A percentile compares a stretch with the other conserved stretches of the same genome.
Evolutionary conservation across 1,140 invertebrate genomes (phyloP).

Genomic region (Ceratosolen fusciceps): DNA sequence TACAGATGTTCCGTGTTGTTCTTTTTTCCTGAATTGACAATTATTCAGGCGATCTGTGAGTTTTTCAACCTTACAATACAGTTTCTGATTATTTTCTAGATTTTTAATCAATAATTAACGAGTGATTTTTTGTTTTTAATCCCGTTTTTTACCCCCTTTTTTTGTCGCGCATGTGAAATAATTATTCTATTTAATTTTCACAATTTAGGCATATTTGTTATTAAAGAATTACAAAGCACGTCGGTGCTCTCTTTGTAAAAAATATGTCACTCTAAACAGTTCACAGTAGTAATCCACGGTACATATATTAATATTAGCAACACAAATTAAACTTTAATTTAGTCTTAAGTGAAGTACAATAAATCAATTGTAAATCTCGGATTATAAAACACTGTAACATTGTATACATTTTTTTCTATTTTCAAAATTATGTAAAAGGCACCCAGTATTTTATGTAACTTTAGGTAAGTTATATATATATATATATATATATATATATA

Average conservation of each 20-base stretch:
- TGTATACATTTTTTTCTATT: conserved; percentile 25
- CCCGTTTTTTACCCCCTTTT: conserved; percentile 4
- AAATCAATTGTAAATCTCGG: conserved; percentile 26
- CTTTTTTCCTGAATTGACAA: conserved; percentile 32
- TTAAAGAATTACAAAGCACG: not conserved
- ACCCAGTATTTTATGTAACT: conserved; percentile 27
- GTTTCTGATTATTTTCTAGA: conserved; percentile 43
- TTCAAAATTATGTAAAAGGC: conserved; percentile 27
- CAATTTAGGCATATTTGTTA: conserved; percentile 1
- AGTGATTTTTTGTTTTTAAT: conserved; percentile 6
- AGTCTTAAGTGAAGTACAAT: conserved; percentile 26
- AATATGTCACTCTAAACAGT: conserved; percentile 7
- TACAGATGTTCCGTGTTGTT: conserved; percentile 36
- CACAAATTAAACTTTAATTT: conserved; percentile 18
- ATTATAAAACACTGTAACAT: not conserved
- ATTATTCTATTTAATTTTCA: not conserved
- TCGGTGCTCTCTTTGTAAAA: conserved; percentile 26
- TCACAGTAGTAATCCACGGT: conserved; percentile 8
- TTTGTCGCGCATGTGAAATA: not conserved
- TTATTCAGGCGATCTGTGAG: conserved; percentile 21
- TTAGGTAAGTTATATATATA: not conserved
- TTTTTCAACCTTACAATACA: not conserved
- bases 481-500: conserved; percentile 4
- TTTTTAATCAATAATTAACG: conserved; percentile 30
- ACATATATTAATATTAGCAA: conserved; percentile 8